Percentiles rank a stretch among this genome's conserved stretches.
These are phyloP conservation scores for Siniperca knerii DNA, from an alignment of 2,113 vertebrate species.

Conservation along the genomic window DNA sequence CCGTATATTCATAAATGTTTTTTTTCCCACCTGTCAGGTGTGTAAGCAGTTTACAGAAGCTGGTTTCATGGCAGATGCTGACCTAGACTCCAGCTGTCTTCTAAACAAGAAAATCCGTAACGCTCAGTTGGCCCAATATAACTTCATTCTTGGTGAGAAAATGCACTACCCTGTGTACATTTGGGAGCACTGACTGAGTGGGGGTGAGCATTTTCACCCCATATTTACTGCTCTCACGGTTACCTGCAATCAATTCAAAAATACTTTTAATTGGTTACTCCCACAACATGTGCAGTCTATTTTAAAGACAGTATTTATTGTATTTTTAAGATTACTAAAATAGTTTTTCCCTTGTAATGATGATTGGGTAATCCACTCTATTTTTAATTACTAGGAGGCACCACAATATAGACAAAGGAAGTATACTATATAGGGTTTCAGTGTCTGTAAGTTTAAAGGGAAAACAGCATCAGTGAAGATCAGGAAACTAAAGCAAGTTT, in stretches of 20 bases:
- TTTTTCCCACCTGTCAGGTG: conserved; percentile 81
- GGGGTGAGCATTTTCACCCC: background rate
- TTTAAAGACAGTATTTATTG: background rate
- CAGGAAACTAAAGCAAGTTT: background rate
- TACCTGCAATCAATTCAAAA: conserved; percentile 20
- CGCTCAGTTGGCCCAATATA: conserved; percentile 94
- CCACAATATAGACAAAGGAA: background rate
- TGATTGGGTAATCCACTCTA: background rate
- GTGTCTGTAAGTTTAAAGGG: background rate
- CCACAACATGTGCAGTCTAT: background rate
- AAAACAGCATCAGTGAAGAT: background rate
- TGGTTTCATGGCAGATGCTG: conserved; percentile 94
- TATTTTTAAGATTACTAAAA: background rate
- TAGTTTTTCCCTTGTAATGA: background rate
- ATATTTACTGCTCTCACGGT: background rate
- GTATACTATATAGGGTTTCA: background rate
- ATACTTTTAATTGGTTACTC: background rate
- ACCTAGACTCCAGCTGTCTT: conserved; percentile 91
- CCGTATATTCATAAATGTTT: background rate
- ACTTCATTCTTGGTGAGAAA: conserved; percentile 95
- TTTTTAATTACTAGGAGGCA: too few species aligned
- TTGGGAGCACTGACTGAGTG: background rate
- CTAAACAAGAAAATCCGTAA: conserved; percentile 96
- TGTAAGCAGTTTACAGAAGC: conserved; percentile 89
- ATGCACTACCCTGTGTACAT: background rate